Evolutionary conservation across 1,140 invertebrate species (phyloP).

Genomic region (Pristionchus pacificus): DNA sequence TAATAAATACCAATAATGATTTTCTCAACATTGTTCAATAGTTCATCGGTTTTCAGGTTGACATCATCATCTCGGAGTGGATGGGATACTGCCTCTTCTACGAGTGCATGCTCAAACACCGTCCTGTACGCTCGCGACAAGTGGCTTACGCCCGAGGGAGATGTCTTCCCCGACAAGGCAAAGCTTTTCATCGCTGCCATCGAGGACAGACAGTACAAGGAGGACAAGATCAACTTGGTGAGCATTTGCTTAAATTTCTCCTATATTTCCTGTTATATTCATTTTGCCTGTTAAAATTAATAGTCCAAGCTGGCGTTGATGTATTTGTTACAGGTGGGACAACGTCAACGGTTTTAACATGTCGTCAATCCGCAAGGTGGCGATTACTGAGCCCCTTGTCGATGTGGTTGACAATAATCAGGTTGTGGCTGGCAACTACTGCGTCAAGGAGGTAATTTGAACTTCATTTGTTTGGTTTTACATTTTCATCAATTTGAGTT

Average conservation of each 20-base stretch:
- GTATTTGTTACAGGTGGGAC: slow-evolving; percentile 83
- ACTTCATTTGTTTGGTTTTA: not conserved
- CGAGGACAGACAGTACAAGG: slow-evolving; percentile 98
- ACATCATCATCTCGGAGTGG: slow-evolving; percentile 99
- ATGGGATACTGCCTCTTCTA: slow-evolving; percentile 99
- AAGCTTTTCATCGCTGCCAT: slow-evolving; percentile 87
- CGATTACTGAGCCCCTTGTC: slow-evolving; percentile 93
- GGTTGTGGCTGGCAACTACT: slow-evolving; percentile 72
- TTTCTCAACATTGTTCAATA: no score
- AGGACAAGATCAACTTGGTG: slow-evolving; percentile 98
- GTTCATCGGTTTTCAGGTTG: slow-evolving; percentile 73
- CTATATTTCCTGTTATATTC: slow-evolving; percentile 18
- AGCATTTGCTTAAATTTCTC: slow-evolving; percentile 23
- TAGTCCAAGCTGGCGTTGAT: no score
- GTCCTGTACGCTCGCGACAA: slow-evolving; percentile 89
- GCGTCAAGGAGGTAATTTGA: slow-evolving; percentile 63
- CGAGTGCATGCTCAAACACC: slow-evolving; percentile 92
- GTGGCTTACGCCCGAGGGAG: slow-evolving; percentile 69
- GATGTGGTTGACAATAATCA: slow-evolving; percentile 97
- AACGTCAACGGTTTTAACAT: slow-evolving; percentile 99
- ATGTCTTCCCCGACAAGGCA: slow-evolving; percentile 70
- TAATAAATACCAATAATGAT: no score
- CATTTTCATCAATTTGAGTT: slow-evolving; percentile 6
- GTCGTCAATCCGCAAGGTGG: slow-evolving; percentile 93
- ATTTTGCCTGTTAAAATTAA: no score